These are phyloP conservation scores for Apocrypta bakeri DNA, from an alignment of 1,140 invertebrate genomes.

Conservation along the genomic window DNA sequence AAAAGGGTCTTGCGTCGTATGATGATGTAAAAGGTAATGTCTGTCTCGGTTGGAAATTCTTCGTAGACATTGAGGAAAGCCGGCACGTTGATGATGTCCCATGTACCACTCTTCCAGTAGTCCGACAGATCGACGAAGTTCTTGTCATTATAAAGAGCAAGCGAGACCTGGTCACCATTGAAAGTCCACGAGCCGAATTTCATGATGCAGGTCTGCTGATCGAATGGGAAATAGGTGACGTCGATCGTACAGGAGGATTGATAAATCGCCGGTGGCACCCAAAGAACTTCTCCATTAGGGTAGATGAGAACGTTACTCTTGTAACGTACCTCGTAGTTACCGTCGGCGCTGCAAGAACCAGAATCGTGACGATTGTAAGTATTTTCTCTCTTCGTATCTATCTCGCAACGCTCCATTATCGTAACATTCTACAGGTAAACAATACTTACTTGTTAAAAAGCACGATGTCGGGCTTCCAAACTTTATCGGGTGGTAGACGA, in stretches of 20 bases:
- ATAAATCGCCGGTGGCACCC: conserved; percentile 99
- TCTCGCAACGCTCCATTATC: too few relatives aligned
- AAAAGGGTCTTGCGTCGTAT: conserved; percentile 98
- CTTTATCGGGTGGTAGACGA: conserved; percentile 96
- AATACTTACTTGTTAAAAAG: conserved; percentile 98
- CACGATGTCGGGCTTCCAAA: conserved; percentile 99
- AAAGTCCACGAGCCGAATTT: conserved; percentile 99
- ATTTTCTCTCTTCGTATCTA: too few relatives aligned
- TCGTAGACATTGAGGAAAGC: conserved; percentile 93
- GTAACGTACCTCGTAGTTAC: conserved; percentile 97
- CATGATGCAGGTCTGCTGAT: conserved; percentile 99
- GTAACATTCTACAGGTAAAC: too few relatives aligned
- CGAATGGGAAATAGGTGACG: conserved; percentile 99
- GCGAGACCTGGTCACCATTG: conserved; percentile 96
- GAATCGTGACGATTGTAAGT: too few relatives aligned
- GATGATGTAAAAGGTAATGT: conserved; percentile 98
- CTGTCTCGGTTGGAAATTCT: conserved; percentile 90
- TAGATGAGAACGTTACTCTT: conserved; percentile 98
- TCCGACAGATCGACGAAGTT: conserved; percentile 96
- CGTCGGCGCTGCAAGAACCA: conserved; percentile 92
- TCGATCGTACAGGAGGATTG: conserved; percentile 99
- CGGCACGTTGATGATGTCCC: conserved; percentile 99
- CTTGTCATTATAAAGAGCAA: conserved; percentile 95
- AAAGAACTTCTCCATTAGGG: conserved; percentile 92
- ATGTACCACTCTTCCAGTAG: conserved; percentile 98